Conservation (phyloP, 2,797 vertebrate species). For the Graptemys geographica region DNA sequence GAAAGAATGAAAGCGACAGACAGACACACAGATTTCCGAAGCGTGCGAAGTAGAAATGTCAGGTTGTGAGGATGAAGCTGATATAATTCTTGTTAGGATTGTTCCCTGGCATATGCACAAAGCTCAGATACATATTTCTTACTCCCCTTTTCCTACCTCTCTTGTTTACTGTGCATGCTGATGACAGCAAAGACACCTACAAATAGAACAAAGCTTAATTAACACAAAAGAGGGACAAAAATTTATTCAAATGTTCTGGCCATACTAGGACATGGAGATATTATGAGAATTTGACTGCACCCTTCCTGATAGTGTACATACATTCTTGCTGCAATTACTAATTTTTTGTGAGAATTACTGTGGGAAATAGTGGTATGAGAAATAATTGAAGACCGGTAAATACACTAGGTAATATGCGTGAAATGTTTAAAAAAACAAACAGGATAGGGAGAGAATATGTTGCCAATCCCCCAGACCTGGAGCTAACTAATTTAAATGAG, state of each 20-base stretch:
- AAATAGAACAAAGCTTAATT: not conserved
- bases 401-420: not conserved
- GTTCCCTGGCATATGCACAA: not conserved
- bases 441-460: not conserved
- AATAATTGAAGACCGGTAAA: not conserved
- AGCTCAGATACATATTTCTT: not conserved
- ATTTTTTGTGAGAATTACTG: not conserved
- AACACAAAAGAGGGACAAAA: not conserved
- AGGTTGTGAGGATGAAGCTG: rapidly evolving
- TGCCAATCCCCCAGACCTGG: not conserved
- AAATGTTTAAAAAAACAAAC: not conserved
- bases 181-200: not conserved
- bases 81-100: rapidly evolving
- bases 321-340: not conserved
- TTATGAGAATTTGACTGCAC: not conserved
- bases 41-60: rapidly evolving
- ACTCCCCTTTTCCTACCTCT: not conserved
- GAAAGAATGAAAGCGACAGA: not conserved
- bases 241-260: not conserved
- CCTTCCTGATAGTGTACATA: not conserved
- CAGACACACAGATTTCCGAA: not conserved
- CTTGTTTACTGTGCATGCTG: not conserved
- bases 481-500: not conserved
- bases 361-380: not conserved
- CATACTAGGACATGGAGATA: not conserved